Percentiles rank a stretch among this genome's conserved stretches.
phyloP scores from a whole-genome alignment of 2,797 vertebrate genomes.

The Karalla daura region DNA sequence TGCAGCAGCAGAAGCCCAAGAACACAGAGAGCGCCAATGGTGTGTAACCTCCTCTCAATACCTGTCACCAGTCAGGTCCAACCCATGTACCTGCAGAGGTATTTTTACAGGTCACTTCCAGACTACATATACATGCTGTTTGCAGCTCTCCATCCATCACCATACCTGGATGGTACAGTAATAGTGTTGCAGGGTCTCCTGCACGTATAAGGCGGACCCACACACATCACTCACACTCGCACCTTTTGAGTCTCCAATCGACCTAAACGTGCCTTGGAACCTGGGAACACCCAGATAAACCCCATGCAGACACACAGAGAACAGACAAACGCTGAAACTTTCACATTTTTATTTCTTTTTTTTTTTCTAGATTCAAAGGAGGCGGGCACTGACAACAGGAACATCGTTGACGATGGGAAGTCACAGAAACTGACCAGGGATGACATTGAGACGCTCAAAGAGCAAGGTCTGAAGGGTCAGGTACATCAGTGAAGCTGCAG shows the following conservation, averaged over 20 bases:
- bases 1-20: slow-evolving; percentile 84
- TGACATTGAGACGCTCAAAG: slow-evolving; percentile 97
- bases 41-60: slow-evolving; percentile 58
- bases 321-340: no score
- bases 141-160: no score
- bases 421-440: slow-evolving; percentile 98
- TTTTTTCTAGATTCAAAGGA: slow-evolving; percentile 87
- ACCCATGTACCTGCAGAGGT: background rate
- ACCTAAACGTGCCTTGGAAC: no score
- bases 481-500: slow-evolving; percentile 75
- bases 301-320: background rate
- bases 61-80: background rate
- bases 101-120: background rate
- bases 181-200: no score
- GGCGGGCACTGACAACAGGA: slow-evolving; percentile 96
- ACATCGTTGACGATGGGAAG: slow-evolving; percentile 96
- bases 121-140: background rate
- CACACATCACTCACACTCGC: no score
- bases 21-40: slow-evolving; percentile 80
- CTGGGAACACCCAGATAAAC: no score
- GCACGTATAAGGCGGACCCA: no score
- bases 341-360: background rate
- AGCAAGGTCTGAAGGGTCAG: slow-evolving; percentile 96
- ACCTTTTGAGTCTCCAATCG: no score
- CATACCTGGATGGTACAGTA: no score